Percentiles rank a stretch among this genome's conserved stretches.
phyloP scores from a whole-genome alignment of 2,888 invertebrate species.

The Coelopa pilipes region DNA sequence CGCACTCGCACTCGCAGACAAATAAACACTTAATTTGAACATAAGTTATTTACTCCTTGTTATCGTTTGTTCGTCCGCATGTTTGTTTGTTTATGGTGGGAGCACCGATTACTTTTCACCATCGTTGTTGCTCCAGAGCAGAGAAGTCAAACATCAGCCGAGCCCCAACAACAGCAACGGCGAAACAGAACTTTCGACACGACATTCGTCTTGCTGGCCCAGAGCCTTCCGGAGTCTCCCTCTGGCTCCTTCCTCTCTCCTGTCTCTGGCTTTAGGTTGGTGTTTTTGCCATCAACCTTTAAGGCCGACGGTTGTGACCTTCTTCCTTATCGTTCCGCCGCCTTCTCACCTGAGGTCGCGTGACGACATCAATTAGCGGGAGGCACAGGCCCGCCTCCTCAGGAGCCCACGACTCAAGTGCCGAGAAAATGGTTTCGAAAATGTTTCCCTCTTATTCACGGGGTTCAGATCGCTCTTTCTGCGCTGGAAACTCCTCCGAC shows the following conservation, averaged over 20 bases:
- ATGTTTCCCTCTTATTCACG: too few relatives aligned
- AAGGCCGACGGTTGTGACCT: neutral
- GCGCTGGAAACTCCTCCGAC: too few relatives aligned
- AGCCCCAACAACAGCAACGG: too few relatives aligned
- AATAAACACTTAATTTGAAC: conserved; percentile 24
- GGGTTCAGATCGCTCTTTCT: too few relatives aligned
- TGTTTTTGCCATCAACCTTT: neutral
- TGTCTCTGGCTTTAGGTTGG: neutral
- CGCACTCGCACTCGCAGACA: neutral
- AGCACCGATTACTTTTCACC: neutral
- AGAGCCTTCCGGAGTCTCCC: neutral
- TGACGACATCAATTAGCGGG: conserved; percentile 2
- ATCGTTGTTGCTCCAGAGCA: neutral
- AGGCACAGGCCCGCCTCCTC: too few relatives aligned
- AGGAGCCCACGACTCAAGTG: too few relatives aligned
- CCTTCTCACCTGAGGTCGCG: neutral
- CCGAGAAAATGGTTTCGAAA: too few relatives aligned
- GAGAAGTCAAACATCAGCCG: too few relatives aligned
- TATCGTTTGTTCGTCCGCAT: neutral
- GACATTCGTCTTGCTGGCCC: too few relatives aligned
- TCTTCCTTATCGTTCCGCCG: neutral
- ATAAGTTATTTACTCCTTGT: conserved; percentile 18
- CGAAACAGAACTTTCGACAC: too few relatives aligned
- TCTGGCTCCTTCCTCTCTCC: neutral
- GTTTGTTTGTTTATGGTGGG: neutral